phyloP scores from a whole-genome alignment of 2,888 invertebrate genomes.

The Callyntrura guangdongensis region DNA sequence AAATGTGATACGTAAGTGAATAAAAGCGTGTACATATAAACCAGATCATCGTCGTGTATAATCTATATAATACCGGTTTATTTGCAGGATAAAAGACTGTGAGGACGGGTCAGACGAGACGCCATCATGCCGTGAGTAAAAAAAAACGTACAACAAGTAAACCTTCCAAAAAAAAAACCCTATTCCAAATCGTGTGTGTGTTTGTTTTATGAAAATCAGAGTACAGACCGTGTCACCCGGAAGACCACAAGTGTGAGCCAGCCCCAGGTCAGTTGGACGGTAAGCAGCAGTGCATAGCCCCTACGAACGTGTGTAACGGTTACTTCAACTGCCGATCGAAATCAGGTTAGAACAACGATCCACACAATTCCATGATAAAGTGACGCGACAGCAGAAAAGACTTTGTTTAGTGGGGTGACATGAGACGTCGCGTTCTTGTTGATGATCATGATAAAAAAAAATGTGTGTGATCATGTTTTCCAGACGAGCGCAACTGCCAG shows the following conservation, averaged over 20 bases:
- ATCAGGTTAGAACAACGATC: slow-evolving; percentile 90
- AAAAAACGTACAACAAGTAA: no score
- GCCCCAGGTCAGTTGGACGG: slow-evolving; percentile 34
- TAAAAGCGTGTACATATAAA: no score
- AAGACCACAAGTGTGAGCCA: slow-evolving; percentile 92
- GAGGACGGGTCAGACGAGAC: slow-evolving; percentile 98
- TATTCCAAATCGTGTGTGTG: no score
- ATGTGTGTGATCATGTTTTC: no score
- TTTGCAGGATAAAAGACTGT: slow-evolving; percentile 91
- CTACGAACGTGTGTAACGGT: slow-evolving; percentile 96
- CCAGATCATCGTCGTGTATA: no score
- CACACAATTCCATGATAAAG: no score
- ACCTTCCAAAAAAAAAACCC: no score
- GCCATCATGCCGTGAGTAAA: slow-evolving; percentile 95
- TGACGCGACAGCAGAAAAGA: no score
- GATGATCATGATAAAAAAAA: no score
- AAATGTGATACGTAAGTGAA: slow-evolving; percentile 91
- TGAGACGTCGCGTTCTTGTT: slow-evolving; percentile 30
- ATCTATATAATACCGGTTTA: no score
- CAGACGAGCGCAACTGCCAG: slow-evolving; percentile 69
- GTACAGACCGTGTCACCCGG: slow-evolving; percentile 94
- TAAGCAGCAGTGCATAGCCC: slow-evolving; percentile 91
- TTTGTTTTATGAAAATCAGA: no score
- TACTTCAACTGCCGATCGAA: slow-evolving; percentile 95
- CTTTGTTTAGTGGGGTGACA: slow-evolving; percentile 27